phyloP scores from a whole-genome alignment of 2,797 vertebrate genomes.

The Silurus lanzhouensis region DNA sequence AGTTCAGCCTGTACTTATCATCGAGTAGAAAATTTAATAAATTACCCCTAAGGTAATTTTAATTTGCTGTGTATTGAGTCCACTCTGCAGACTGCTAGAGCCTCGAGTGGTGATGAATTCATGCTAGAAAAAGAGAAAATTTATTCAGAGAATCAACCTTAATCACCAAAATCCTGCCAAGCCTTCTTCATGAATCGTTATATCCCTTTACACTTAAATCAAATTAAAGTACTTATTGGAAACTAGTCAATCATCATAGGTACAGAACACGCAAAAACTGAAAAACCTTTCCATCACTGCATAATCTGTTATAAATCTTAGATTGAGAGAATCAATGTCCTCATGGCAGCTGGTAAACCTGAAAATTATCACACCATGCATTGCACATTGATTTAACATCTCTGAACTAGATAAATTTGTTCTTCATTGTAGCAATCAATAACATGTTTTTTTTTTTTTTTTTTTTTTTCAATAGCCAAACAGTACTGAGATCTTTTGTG shows the following conservation, averaged over 20 bases:
- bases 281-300: background rate
- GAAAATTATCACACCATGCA: constrained; percentile 9
- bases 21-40: constrained; percentile 1
- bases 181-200: constrained; percentile 58
- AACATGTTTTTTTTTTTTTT: background rate
- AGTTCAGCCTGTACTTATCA: background rate
- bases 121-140: constrained; percentile 13
- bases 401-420: constrained; percentile 8
- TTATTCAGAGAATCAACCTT: constrained; percentile 58
- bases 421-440: constrained; percentile 14
- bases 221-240: constrained; percentile 44
- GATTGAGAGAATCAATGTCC: background rate
- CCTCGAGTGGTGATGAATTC: constrained; percentile 5
- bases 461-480: background rate
- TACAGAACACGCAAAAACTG: background rate
- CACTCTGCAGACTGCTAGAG: background rate
- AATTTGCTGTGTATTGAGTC: constrained; percentile 1
- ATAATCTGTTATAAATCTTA: constrained; percentile 14
- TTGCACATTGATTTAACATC: constrained; percentile 6
- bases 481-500: constrained; percentile 5
- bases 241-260: constrained; percentile 44
- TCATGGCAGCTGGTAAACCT: constrained; percentile 1
- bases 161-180: constrained; percentile 59
- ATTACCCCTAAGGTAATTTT: constrained; percentile 13
- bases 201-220: constrained; percentile 62